Evolutionary conservation across 2,888 invertebrate genomes (phyloP).

Genomic region (Idaea biselata): DNA sequence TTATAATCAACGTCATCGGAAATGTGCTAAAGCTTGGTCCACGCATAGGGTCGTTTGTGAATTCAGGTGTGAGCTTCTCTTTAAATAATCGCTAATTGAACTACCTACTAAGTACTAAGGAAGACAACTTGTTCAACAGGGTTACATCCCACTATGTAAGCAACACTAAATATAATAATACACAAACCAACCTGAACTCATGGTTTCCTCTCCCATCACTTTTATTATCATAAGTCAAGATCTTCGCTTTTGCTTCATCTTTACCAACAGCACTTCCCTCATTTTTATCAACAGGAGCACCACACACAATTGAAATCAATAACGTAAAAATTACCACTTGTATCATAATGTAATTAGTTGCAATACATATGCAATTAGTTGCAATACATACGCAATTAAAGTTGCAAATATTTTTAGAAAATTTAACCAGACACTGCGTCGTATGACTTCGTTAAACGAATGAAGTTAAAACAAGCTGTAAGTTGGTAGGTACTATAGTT

Average conservation of each 20-base stretch:
- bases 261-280: conserved; percentile 10
- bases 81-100: too few relatives aligned
- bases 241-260: conserved; percentile 13
- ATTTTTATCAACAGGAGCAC: conserved; percentile 12
- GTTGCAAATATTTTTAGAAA: neutral
- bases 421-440: neutral
- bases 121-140: too few relatives aligned
- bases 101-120: too few relatives aligned
- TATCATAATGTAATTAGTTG: neutral
- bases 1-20: too few relatives aligned
- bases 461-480: neutral
- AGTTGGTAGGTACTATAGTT: neutral
- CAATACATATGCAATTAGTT: neutral
- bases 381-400: neutral
- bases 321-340: neutral
- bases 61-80: too few relatives aligned
- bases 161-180: too few relatives aligned
- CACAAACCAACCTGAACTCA: conserved; percentile 28
- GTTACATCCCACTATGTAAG: too few relatives aligned
- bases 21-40: too few relatives aligned
- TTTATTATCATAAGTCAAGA: conserved; percentile 17
- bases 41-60: too few relatives aligned
- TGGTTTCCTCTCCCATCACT: conserved; percentile 35
- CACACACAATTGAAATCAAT: neutral
- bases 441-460: neutral